Percentiles rank a stretch among this genome's conserved stretches.
phyloP scores from a whole-genome alignment of 2,888 invertebrate genomes.

The Mythimna impura region DNA sequence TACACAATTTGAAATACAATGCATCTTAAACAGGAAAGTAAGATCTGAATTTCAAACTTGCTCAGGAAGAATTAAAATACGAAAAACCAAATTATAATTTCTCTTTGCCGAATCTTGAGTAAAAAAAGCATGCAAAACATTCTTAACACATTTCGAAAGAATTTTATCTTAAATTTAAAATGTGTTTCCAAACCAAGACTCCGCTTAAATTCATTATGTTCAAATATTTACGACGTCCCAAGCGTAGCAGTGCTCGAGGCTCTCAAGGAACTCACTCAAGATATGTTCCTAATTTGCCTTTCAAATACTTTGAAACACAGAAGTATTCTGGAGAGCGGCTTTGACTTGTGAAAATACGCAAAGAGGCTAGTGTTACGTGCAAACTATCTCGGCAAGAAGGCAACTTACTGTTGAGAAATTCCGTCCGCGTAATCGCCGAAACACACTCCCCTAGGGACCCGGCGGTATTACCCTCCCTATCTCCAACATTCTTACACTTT shows the following conservation, averaged over 20 bases:
- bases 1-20: background rate
- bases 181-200: conserved; percentile 61
- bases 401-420: conserved; percentile 84
- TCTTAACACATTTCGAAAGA: conserved; percentile 44
- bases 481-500: conserved; percentile 90
- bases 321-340: conserved; percentile 84
- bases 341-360: conserved; percentile 85
- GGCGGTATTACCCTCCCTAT: conserved; percentile 85
- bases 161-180: conserved; percentile 61
- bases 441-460: conserved; percentile 85
- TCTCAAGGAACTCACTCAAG: conserved; percentile 77
- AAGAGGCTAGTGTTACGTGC: conserved; percentile 87
- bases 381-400: conserved; percentile 87
- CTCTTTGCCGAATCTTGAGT: conserved; percentile 11
- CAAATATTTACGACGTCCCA: conserved; percentile 82
- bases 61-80: conserved; percentile 14
- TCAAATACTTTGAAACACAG: conserved; percentile 88
- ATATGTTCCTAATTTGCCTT: conserved; percentile 88
- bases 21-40: background rate
- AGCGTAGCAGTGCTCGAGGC: conserved; percentile 67
- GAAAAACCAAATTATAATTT: conserved; percentile 47
- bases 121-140: conserved; percentile 41
- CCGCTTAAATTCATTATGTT: conserved; percentile 77
- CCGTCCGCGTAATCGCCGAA: conserved; percentile 90
- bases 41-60: background rate